phyloP scores from a whole-genome alignment of 1,140 invertebrate genomes.

The Macrocentrus cingulum region DNA sequence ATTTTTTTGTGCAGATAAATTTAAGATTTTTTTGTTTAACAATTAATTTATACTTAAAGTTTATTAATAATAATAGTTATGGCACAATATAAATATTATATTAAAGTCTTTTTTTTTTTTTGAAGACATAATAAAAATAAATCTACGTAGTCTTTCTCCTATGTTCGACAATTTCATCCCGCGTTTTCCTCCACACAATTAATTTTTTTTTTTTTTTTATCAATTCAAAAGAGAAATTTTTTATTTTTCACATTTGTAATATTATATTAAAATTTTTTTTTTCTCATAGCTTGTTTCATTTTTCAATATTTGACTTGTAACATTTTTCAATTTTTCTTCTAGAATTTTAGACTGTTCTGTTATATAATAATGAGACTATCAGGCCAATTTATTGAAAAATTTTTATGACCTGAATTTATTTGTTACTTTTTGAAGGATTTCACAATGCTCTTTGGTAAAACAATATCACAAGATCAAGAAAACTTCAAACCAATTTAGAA shows the following conservation, averaged over 20 bases:
- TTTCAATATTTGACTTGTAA: conserved; percentile 14
- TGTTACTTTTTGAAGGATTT: conserved; percentile 46
- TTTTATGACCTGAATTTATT: not conserved
- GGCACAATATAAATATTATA: conserved; percentile 59
- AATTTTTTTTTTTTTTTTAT: conserved; percentile 30
- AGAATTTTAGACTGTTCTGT: not conserved
- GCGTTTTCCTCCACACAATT: conserved; percentile 43
- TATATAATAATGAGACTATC: not conserved
- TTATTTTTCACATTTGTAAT: conserved; percentile 34
- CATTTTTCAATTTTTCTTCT: not conserved
- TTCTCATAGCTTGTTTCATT: conserved; percentile 30
- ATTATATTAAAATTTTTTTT: conserved; percentile 39
- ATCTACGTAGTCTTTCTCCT: conserved; percentile 57
- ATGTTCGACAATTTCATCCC: conserved; percentile 48
- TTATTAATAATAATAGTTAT: conserved; percentile 56
- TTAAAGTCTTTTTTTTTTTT: conserved; percentile 58
- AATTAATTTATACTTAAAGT: conserved; percentile 56
- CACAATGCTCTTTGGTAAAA: conserved; percentile 59
- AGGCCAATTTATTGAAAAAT: too few relatives aligned
- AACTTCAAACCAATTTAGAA: conserved; percentile 48
- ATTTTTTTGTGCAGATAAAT: conserved; percentile 52
- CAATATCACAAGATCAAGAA: conserved; percentile 58
- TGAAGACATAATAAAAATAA: conserved; percentile 59
- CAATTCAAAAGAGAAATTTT: conserved; percentile 14
- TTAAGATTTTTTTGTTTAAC: conserved; percentile 50